These are phyloP conservation scores for Dryocosmus kuriphilus DNA, from an alignment of 2,888 invertebrate species.

Conservation along the genomic window DNA sequence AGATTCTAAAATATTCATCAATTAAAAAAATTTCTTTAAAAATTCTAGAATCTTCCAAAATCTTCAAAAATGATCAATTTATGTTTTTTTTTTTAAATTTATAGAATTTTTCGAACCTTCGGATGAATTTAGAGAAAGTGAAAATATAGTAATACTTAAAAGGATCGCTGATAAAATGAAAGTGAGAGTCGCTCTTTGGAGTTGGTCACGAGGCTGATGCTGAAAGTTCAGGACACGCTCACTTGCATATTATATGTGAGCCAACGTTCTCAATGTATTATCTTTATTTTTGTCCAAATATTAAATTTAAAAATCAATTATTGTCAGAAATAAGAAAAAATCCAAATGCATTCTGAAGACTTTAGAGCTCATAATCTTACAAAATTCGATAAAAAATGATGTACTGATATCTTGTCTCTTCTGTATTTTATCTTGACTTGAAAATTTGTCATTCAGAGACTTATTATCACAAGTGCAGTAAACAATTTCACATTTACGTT, in stretches of 20 bases:
- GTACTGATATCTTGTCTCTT: too few relatives aligned
- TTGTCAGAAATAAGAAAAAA: neutral
- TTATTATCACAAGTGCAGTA: neutral
- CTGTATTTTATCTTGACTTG: neutral
- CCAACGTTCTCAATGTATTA: neutral
- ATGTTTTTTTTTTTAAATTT: neutral
- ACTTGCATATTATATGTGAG: neutral
- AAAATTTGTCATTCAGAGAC: neutral
- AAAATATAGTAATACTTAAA: neutral
- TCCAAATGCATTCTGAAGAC: neutral
- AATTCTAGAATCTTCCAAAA: neutral
- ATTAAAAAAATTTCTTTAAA: neutral
- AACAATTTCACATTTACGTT: too few relatives aligned
- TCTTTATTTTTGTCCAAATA: neutral
- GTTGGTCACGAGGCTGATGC: neutral
- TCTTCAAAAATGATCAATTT: too few relatives aligned
- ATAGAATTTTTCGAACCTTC: neutral
- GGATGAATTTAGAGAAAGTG: neutral
- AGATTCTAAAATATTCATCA: too few relatives aligned
- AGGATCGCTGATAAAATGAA: constrained; percentile 3
- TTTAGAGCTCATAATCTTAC: neutral
- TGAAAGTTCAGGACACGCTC: constrained; percentile 8
- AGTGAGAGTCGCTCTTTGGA: constrained; percentile 19
- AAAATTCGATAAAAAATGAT: neutral
- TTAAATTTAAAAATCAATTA: too few relatives aligned